Conservation (phyloP, 2,888 invertebrate species). For the Machimus rusticus region DNA sequence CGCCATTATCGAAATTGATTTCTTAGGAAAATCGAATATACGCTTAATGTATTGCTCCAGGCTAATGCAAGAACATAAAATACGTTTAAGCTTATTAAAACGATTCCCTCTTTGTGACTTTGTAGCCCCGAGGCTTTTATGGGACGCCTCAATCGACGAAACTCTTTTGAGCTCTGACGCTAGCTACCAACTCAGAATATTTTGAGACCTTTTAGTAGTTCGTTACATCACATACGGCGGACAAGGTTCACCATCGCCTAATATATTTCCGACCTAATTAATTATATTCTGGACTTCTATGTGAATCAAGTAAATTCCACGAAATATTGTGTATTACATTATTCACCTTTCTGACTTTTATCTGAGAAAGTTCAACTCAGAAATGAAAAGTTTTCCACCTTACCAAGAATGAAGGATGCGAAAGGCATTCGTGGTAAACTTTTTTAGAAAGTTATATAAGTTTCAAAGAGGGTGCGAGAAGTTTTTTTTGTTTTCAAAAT, state of each 20-base stretch:
- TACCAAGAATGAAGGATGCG: not conserved
- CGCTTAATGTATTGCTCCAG: not conserved
- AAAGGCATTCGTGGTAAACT: not conserved
- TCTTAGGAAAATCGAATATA: not conserved
- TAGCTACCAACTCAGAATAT: not conserved
- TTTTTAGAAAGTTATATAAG: not conserved
- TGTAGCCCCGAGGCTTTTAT: not conserved
- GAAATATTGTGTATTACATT: not conserved
- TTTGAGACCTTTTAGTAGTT: not conserved
- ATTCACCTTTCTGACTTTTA: not conserved
- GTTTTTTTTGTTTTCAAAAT: not conserved
- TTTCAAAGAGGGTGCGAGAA: not conserved
- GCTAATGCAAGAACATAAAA: slow-evolving; percentile 10
- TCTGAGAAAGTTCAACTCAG: not conserved
- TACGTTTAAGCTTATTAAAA: slow-evolving; percentile 28
- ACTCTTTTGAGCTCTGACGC: not conserved
- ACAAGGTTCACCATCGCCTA: not conserved
- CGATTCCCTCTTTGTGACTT: slow-evolving; percentile 20
- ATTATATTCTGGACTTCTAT: not conserved
- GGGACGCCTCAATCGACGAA: not conserved
- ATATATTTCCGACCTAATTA: not conserved
- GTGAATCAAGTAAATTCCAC: not conserved
- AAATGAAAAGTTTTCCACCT: not conserved
- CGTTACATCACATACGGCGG: not conserved
- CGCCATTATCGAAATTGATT: slow-evolving; percentile 19